phyloP scores from a whole-genome alignment of 2,888 invertebrate species.

The Tetrapedia diversipes region DNA sequence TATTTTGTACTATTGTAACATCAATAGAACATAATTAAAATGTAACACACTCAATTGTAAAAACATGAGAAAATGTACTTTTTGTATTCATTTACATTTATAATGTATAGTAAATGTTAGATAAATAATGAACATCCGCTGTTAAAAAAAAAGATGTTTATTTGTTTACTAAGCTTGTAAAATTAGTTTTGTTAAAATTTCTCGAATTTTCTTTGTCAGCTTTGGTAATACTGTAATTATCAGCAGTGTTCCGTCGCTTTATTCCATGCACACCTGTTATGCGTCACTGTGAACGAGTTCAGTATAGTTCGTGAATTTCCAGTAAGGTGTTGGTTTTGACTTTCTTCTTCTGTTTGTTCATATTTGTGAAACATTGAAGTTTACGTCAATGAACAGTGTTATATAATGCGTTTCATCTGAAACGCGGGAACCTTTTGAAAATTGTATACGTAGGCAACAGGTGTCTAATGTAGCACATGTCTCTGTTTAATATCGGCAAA shows the following conservation, averaged over 20 bases:
- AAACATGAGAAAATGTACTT: neutral
- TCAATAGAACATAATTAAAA: neutral
- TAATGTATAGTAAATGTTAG: slow-evolving; percentile 6
- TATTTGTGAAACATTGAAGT: neutral
- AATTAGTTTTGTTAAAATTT: neutral
- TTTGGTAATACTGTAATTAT: slow-evolving; percentile 54
- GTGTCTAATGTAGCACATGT: slow-evolving; percentile 68
- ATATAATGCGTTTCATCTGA: neutral
- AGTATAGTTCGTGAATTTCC: slow-evolving; percentile 53
- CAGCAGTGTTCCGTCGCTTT: slow-evolving; percentile 34
- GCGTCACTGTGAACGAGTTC: slow-evolving; percentile 57
- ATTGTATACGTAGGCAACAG: slow-evolving; percentile 71
- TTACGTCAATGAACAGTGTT: neutral
- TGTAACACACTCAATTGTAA: neutral
- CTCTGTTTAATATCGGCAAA: slow-evolving; percentile 1
- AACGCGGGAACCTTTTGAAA: slow-evolving; percentile 57
- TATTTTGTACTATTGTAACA: neutral
- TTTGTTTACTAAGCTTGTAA: neutral
- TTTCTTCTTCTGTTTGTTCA: neutral
- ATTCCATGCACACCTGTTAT: slow-evolving; percentile 52
- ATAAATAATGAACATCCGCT: neutral
- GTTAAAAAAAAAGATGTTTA: neutral
- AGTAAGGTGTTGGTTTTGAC: slow-evolving; percentile 25
- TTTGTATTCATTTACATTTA: neutral
- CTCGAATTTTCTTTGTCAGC: slow-evolving; percentile 8